Percentiles rank a stretch among this genome's conserved stretches.
Evolutionary conservation across 2,113 vertebrate genomes (phyloP).

Genomic region (Suncus etruscus): DNA sequence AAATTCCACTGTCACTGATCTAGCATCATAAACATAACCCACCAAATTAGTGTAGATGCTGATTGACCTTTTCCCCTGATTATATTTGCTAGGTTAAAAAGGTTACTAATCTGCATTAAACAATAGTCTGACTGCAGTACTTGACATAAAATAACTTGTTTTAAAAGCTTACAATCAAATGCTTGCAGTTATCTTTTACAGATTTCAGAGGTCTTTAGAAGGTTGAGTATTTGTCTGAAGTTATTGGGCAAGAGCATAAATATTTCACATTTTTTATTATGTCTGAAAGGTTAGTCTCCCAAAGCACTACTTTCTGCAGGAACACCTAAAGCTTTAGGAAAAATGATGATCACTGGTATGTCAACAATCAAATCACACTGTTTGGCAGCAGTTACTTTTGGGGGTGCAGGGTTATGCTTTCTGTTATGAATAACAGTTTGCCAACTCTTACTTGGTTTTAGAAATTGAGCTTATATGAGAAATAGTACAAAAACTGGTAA

Average conservation of each 20-base stretch:
- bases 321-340: conserved; percentile 43
- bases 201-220: conserved; percentile 59
- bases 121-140: background rate
- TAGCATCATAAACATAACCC: background rate
- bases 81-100: background rate
- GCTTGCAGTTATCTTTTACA: conserved; percentile 56
- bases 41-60: background rate
- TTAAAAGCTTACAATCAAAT: conserved; percentile 62
- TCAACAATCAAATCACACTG: conserved; percentile 40
- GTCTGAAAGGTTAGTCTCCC: conserved; percentile 66
- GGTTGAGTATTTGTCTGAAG: conserved; percentile 65
- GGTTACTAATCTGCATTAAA: conserved; percentile 8
- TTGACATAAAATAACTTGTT: conserved; percentile 63
- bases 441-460: conserved; percentile 52
- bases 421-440: conserved; percentile 65
- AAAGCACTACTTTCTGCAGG: conserved; percentile 68
- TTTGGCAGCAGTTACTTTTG: conserved; percentile 16
- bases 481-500: conserved; percentile 49
- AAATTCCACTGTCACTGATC: conserved; percentile 12
- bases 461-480: conserved; percentile 64
- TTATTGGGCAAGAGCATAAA: conserved; percentile 18
- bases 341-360: conserved; percentile 54
- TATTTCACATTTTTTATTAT: conserved; percentile 73
- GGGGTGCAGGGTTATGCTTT: conserved; percentile 10
- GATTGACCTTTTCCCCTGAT: background rate